phyloP scores from a whole-genome alignment of 1,140 invertebrate genomes.

The Ylistrum balloti region DNA sequence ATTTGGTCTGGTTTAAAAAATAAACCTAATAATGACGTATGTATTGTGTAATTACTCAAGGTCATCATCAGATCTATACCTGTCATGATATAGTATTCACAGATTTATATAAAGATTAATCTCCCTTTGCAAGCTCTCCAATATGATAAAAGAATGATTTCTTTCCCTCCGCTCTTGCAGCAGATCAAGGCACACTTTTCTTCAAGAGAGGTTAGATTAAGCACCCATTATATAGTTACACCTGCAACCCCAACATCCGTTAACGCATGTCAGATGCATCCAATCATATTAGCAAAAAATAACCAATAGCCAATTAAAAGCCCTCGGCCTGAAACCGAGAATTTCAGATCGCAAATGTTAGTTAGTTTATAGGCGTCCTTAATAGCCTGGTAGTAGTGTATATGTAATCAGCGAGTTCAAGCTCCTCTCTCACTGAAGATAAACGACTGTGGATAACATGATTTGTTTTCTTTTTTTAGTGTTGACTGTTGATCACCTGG shows the following conservation, averaged over 20 bases:
- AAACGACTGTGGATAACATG: neutral
- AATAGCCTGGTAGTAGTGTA: neutral
- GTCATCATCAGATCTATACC: neutral
- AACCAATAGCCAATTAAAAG: conserved; percentile 29
- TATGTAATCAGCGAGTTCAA: neutral
- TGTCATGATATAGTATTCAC: neutral
- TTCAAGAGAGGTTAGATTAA: neutral
- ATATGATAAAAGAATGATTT: neutral
- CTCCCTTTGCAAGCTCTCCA: neutral
- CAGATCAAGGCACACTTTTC: neutral
- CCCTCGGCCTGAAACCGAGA: neutral
- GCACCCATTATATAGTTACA: conserved; percentile 9
- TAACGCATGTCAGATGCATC: conserved; percentile 37
- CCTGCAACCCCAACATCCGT: conserved; percentile 16
- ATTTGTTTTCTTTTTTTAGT: conserved; percentile 28
- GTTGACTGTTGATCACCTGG: neutral
- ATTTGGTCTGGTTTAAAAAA: neutral
- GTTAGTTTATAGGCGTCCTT: conserved; percentile 1
- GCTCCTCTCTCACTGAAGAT: neutral
- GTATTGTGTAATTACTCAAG: neutral
- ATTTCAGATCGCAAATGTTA: conserved; percentile 12
- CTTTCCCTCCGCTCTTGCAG: neutral
- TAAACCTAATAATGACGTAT: neutral
- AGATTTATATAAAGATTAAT: neutral
- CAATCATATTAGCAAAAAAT: conserved; percentile 35